phyloP scores from a whole-genome alignment of 1,140 invertebrate species.

The Phthorimaea operculella region DNA sequence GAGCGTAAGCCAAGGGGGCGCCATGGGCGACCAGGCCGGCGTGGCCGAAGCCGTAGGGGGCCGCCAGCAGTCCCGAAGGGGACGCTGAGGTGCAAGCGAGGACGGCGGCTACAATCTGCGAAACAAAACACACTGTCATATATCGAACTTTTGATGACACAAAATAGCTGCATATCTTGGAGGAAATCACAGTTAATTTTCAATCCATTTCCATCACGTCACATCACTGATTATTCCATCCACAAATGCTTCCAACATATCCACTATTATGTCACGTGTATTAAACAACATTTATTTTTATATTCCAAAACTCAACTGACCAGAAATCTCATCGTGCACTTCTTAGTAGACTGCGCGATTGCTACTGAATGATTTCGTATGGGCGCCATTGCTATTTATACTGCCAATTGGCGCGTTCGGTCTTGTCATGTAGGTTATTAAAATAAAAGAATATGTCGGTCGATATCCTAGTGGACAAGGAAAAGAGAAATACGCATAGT shows the following conservation, averaged over 20 bases:
- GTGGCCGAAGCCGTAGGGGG: conserved; percentile 25
- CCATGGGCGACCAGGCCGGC: conserved; percentile 30
- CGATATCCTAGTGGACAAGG: too few relatives aligned
- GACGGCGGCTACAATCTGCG: conserved; percentile 57
- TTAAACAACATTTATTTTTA: not conserved
- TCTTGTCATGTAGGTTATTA: too few relatives aligned
- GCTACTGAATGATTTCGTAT: conserved; percentile 64
- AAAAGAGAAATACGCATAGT: too few relatives aligned
- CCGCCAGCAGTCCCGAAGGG: conserved; percentile 51
- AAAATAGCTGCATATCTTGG: too few relatives aligned
- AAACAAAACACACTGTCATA: conserved; percentile 31
- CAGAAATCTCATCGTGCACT: conserved; percentile 67
- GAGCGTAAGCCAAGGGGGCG: conserved; percentile 28
- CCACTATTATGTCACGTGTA: conserved; percentile 23
- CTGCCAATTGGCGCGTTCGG: conserved; percentile 30
- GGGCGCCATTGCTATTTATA: conserved; percentile 52
- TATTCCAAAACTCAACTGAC: conserved; percentile 40
- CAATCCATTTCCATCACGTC: conserved; percentile 1
- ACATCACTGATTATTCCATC: not conserved
- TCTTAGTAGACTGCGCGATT: conserved; percentile 63
- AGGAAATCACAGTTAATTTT: not conserved
- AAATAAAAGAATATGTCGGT: too few relatives aligned
- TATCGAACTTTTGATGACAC: not conserved
- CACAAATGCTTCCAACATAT: conserved; percentile 21
- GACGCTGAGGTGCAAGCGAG: conserved; percentile 58